Evolutionary conservation across 1,140 invertebrate genomes (phyloP).

Genomic region (Cyphomyrmex costatus): DNA sequence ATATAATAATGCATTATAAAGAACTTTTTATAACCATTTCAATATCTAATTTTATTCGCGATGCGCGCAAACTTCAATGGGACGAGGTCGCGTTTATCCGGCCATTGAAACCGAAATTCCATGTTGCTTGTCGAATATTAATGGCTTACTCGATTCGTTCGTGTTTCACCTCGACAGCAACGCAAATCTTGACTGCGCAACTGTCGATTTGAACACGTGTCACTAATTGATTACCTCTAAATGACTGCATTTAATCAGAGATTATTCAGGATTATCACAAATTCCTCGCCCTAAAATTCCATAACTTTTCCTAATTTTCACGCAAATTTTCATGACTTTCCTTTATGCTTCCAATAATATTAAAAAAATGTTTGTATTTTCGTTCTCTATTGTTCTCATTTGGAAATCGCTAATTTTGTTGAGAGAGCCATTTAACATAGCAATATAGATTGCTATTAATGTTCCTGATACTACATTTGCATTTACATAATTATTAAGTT

Average conservation of each 20-base stretch:
- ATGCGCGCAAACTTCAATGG: constrained; percentile 24
- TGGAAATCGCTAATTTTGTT: no score
- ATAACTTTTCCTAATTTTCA: no score
- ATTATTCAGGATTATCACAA: not conserved
- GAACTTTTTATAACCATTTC: constrained; percentile 2
- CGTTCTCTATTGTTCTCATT: no score
- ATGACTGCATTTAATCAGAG: constrained; percentile 26
- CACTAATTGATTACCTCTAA: constrained; percentile 11
- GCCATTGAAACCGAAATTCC: constrained; percentile 46
- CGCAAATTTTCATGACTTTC: no score
- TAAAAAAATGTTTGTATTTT: no score
- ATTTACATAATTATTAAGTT: no score
- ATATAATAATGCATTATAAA: no score
- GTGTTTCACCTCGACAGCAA: not conserved
- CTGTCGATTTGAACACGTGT: not conserved
- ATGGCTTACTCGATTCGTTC: constrained; percentile 15
- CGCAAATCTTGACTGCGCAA: constrained; percentile 1
- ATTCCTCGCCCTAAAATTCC: no score
- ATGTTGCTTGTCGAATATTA: constrained; percentile 37
- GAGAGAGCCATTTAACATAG: no score
- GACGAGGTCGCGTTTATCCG: constrained; percentile 41
- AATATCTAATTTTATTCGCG: constrained; percentile 36
- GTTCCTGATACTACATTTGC: no score
- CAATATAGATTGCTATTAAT: no score
- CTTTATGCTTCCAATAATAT: no score